Conservation (phyloP, 1,140 invertebrate genomes). For the Ceratina japonica region DNA sequence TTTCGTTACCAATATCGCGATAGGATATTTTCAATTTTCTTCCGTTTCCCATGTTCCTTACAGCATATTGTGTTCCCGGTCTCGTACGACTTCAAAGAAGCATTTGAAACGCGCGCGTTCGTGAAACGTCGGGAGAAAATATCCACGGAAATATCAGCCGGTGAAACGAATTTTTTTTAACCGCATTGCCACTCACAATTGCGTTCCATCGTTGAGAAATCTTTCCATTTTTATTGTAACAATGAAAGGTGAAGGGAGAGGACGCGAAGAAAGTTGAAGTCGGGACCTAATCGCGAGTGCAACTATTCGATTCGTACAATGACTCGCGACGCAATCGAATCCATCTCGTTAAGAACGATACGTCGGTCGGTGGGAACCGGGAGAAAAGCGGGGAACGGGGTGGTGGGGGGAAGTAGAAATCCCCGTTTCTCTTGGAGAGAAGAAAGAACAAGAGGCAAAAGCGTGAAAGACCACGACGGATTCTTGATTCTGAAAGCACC, state of each 20-base stretch:
- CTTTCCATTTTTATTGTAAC: not conserved
- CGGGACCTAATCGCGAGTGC: not conserved
- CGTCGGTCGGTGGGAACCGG: not conserved
- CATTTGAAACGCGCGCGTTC: constrained; percentile 4
- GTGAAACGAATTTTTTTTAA: not conserved
- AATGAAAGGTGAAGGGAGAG: not conserved
- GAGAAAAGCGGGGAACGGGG: constrained; percentile 17
- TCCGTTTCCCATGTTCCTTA: not conserved
- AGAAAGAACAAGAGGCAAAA: constrained; percentile 45
- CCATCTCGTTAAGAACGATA: constrained; percentile 47
- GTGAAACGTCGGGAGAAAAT: not conserved
- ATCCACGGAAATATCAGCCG: not conserved
- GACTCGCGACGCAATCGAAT: constrained; percentile 36
- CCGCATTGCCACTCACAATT: not conserved
- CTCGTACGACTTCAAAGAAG: constrained; percentile 26
- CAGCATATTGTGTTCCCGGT: not conserved
- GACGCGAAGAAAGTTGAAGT: too few relatives aligned
- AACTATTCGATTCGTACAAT: constrained; percentile 19
- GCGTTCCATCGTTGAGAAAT: not conserved
- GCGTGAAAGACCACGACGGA: constrained; percentile 38
- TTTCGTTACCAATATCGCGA: too few relatives aligned
- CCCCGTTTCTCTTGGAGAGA: constrained; percentile 22
- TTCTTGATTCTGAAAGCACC: constrained; percentile 54
- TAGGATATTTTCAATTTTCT: too few relatives aligned
- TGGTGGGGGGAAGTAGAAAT: constrained; percentile 20